Base-by-base conservation (phyloP, 2,888 invertebrate species). In the Leptopterna dolabrata region DNA sequence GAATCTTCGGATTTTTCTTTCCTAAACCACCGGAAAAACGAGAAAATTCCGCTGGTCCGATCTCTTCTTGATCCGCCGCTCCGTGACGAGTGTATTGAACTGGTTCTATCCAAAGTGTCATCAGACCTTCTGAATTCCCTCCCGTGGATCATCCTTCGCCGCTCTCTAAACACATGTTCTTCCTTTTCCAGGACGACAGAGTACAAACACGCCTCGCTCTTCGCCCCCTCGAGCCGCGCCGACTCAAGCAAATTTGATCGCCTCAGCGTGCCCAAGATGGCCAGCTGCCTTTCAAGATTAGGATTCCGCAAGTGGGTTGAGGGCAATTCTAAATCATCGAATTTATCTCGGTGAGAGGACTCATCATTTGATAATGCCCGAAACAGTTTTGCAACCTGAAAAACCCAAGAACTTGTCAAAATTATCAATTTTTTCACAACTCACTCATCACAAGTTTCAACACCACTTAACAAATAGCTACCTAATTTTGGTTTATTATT, bases 11-110 rank as follows among this genome's bases (percentile, higher is more conserved):
- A 90, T 89, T 89, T 81, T 89, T 93, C 93, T 89, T 94, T 94
- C 89, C 94, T 95, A 91, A 96, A 94, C 96, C 96, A 96, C 92
- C 94, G 94, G 91, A 96, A 93, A 91, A 96, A 93, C 87, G 95
- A 94, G 91, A 94, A 94, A 89, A 93, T 91, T 87, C 92, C 93
- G 91, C 92, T 93, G 29, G 89, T 85, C 43, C 89, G 83, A 27
- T 90, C 88, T 36, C 88, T 88, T 82, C 85, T 86, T 1, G 89
- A 89, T 11, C 87, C 83, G 19, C 73, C 55, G 78, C 89, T 89
- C 55, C 85, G 87, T 2, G 89, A 89, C 24, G 89, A 89, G 30
- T 43, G 27, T 47, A 76, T 41, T 7, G 86, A 86, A 30, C 86
- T 78, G 0, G 76, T 47, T 4, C 86, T 51, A 51, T 86, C 76